Conservation (phyloP, 2,888 invertebrate species). For the Phlogophora meticulosa region DNA sequence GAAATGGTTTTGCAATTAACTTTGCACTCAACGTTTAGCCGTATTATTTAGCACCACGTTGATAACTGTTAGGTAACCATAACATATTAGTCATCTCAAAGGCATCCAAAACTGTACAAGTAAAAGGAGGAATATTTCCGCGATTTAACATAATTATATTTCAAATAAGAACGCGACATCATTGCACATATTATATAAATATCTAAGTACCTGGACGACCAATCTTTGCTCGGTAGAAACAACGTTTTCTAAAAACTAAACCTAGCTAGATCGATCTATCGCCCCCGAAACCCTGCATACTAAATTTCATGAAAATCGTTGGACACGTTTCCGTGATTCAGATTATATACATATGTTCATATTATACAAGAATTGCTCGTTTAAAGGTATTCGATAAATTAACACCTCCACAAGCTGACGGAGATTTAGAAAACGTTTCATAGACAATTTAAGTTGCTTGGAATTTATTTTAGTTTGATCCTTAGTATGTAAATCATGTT, state of each 20-base stretch:
- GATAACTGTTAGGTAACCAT: background rate
- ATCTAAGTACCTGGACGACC: too few relatives aligned
- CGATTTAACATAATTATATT: background rate
- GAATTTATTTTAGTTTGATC: background rate
- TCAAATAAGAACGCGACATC: background rate
- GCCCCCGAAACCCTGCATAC: too few relatives aligned
- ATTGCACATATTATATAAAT: background rate
- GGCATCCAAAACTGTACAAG: background rate
- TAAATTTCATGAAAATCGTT: too few relatives aligned
- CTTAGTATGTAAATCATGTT: background rate
- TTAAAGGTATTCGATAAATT: too few relatives aligned
- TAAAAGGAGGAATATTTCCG: background rate
- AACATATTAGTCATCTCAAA: background rate
- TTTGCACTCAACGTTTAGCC: constrained; percentile 6
- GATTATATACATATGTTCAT: too few relatives aligned
- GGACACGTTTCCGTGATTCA: too few relatives aligned
- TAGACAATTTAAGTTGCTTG: background rate
- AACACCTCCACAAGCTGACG: background rate
- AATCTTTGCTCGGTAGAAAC: too few relatives aligned
- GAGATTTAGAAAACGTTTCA: background rate
- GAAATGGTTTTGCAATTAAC: constrained; percentile 46
- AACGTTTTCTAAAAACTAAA: too few relatives aligned
- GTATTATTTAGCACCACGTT: background rate
- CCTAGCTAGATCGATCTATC: too few relatives aligned
- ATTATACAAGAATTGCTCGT: too few relatives aligned